These are phyloP conservation scores for Orchestes rusci DNA, from an alignment of 2,888 invertebrate genomes.

Conservation along the genomic window DNA sequence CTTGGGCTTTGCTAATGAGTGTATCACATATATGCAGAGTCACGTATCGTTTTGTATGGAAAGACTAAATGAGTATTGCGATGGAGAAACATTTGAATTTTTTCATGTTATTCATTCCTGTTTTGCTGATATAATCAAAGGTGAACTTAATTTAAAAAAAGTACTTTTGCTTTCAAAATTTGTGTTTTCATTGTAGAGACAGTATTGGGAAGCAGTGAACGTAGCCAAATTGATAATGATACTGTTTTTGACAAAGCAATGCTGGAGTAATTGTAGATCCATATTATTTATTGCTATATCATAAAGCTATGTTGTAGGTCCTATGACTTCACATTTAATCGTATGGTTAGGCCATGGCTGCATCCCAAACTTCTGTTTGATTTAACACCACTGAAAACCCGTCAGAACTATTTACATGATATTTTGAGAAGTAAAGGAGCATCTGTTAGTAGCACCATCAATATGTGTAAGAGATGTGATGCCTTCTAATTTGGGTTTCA, in stretches of 20 bases:
- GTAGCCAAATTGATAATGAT: not conserved
- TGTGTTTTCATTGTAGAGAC: not conserved
- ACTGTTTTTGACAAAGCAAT: not conserved
- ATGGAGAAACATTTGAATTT: slow-evolving; percentile 26
- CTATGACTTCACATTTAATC: not conserved
- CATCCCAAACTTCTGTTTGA: not conserved
- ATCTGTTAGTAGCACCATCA: too few species aligned
- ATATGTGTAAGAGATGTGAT: too few species aligned
- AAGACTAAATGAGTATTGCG: slow-evolving; percentile 19
- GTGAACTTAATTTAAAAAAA: slow-evolving; percentile 20
- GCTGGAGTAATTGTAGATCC: not conserved
- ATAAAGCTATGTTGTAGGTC: not conserved
- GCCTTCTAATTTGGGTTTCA: too few species aligned
- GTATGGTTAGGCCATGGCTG: not conserved
- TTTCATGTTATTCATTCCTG: slow-evolving; percentile 22
- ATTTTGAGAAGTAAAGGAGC: not conserved
- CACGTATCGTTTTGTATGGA: slow-evolving; percentile 25
- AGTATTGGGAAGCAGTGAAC: not conserved
- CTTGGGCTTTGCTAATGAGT: slow-evolving; percentile 24
- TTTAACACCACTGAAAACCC: not conserved
- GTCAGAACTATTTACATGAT: not conserved
- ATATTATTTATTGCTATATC: not conserved
- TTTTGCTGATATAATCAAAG: slow-evolving; percentile 26
- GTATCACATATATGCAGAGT: slow-evolving; percentile 18
- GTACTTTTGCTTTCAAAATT: too few species aligned